Percentiles rank a stretch among this genome's conserved stretches.
Conservation (phyloP, 53 echinoderm and acorn worm genomes). For the Arbacia lixula region DNA sequence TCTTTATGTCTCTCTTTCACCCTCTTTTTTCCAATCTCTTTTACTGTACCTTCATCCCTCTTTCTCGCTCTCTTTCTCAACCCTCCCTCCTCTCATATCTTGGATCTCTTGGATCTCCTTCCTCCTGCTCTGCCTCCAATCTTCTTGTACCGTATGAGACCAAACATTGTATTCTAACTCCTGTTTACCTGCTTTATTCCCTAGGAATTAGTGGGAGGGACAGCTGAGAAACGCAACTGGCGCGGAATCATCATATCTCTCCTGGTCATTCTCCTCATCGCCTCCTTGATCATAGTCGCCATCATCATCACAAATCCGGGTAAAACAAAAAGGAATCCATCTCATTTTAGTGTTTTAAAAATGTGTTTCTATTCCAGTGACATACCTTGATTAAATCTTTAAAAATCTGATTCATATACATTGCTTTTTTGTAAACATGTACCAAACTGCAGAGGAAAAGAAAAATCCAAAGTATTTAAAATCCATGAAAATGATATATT, state of each 20-base stretch:
- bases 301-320: constrained; percentile 69
- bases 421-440: no score
- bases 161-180: neutral
- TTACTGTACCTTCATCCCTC: neutral
- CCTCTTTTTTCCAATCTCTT: neutral
- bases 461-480: no score
- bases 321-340: no score
- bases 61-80: neutral
- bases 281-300: constrained; percentile 73
- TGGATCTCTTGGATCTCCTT: neutral
- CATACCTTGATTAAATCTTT: no score
- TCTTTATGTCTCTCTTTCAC: neutral
- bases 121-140: no score
- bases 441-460: no score
- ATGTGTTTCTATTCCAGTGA: no score
- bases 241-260: constrained; percentile 91
- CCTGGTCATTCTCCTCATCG: constrained; percentile 88
- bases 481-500: no score
- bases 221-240: constrained; percentile 82
- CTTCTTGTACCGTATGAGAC: neutral
- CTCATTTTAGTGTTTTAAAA: no score
- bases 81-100: neutral
- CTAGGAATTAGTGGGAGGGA: constrained; percentile 93
- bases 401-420: no score
- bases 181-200: neutral